phyloP scores from a whole-genome alignment of 1,140 invertebrate species.

The Episyrphus balteatus region DNA sequence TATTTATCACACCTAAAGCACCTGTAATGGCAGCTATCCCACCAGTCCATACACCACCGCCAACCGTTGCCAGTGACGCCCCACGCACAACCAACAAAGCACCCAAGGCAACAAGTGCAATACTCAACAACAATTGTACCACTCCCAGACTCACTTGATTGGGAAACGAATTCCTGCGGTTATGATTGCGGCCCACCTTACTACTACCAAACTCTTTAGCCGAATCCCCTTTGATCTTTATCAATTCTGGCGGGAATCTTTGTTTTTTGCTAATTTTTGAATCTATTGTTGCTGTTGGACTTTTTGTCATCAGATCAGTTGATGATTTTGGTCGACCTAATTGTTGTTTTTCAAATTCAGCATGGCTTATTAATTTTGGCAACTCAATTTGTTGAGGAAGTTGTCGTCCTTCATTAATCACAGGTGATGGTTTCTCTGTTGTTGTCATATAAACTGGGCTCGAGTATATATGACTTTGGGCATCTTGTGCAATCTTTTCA shows the following conservation, averaged over 20 bases:
- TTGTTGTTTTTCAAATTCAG: slow-evolving; percentile 29
- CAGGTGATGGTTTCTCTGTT: slow-evolving; percentile 21
- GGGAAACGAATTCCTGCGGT: slow-evolving; percentile 23
- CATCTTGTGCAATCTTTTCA: slow-evolving; percentile 15
- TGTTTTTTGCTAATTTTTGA: slow-evolving; percentile 34
- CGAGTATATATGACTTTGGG: slow-evolving; percentile 33
- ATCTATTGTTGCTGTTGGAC: slow-evolving; percentile 22
- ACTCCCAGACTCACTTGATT: slow-evolving; percentile 29
- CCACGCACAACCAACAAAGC: slow-evolving; percentile 27
- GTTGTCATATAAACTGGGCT: slow-evolving; percentile 25
- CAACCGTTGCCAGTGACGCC: slow-evolving; percentile 28
- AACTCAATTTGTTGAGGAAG: slow-evolving; percentile 6
- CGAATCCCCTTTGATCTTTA: slow-evolving; percentile 26
- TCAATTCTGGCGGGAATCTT: slow-evolving; percentile 28
- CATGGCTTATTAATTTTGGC: slow-evolving; percentile 25
- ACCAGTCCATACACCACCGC: slow-evolving; percentile 34
- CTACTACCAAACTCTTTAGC: slow-evolving; percentile 13
- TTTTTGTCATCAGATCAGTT: background rate
- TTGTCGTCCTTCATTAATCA: slow-evolving; percentile 7
- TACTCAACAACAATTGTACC: slow-evolving; percentile 28
- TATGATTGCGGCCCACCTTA: slow-evolving; percentile 16
- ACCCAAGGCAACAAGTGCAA: slow-evolving; percentile 27
- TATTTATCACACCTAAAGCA: slow-evolving; percentile 30
- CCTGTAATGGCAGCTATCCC: slow-evolving; percentile 30
- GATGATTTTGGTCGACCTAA: too few species aligned